Evolutionary conservation across 2,113 vertebrate species (phyloP).

Genomic region (Quiscalus mexicanus): DNA sequence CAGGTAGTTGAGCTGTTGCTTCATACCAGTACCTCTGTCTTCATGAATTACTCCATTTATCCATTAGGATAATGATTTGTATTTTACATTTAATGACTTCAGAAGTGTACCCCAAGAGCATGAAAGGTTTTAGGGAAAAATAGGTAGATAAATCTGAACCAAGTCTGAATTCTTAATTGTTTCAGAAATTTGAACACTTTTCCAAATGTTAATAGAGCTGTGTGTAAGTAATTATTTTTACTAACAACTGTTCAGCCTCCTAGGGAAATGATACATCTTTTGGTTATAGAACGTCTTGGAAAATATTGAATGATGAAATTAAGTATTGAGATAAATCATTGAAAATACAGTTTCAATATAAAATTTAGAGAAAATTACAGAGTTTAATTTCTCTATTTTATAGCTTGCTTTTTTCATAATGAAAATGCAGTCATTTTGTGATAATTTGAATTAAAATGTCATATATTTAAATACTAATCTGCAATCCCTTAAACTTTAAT

Average conservation of each 20-base stretch:
- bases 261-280: background rate
- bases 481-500: background rate
- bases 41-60: background rate
- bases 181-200: background rate
- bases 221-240: slow-evolving; percentile 2
- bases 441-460: slow-evolving; percentile 30
- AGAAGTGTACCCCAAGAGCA: background rate
- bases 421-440: background rate
- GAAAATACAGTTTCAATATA: slow-evolving; percentile 6
- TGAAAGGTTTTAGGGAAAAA: background rate
- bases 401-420: background rate
- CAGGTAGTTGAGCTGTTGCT: background rate
- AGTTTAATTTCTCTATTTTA: background rate
- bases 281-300: background rate
- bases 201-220: background rate
- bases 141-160: background rate
- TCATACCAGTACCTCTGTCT: background rate
- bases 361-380: slow-evolving; percentile 26
- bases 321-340: background rate
- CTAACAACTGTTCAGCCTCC: background rate
- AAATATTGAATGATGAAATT: slow-evolving; percentile 37
- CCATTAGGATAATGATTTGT: background rate
- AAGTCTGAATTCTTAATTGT: background rate
- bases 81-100: background rate
- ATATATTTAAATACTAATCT: slow-evolving; percentile 16